These are phyloP conservation scores for Ictalurus furcatus DNA, from an alignment of 2,113 vertebrate species.

Conservation along the genomic window DNA sequence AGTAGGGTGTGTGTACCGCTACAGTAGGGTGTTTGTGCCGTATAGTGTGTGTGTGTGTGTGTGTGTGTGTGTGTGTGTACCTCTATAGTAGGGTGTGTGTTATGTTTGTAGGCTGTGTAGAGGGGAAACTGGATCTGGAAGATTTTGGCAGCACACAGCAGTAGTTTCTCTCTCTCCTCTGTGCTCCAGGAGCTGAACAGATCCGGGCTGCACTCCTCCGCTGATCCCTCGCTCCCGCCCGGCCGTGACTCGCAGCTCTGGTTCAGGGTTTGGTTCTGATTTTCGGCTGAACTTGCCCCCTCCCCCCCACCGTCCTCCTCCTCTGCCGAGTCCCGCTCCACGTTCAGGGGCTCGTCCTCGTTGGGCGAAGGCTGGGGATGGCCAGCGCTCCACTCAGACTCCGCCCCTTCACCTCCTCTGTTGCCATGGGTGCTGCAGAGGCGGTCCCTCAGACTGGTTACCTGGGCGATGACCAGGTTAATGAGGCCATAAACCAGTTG, in stretches of 20 bases:
- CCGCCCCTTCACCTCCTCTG: conserved; percentile 69
- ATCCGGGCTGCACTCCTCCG: conserved; percentile 72
- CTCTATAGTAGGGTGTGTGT: conserved; percentile 98
- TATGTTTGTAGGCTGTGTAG: conserved; percentile 99
- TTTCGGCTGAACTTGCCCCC: conserved; percentile 11
- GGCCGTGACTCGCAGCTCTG: conserved; percentile 65
- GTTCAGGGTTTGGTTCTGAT: conserved; percentile 54
- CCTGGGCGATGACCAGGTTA: conserved; percentile 95
- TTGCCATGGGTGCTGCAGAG: conserved; percentile 78
- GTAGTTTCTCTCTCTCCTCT: conserved; percentile 96
- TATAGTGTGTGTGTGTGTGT: conserved; percentile 54
- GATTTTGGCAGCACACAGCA: conserved; percentile 97
- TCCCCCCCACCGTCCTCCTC: conserved; percentile 76
- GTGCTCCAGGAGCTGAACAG: conserved; percentile 88
- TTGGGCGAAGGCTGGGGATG: conserved; percentile 72
- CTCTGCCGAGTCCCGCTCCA: conserved; percentile 87
- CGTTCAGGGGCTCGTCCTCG: conserved; percentile 85
- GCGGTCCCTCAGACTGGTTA: conserved; percentile 74
- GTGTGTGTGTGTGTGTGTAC: conserved; percentile 65
- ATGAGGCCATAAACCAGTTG: conserved; percentile 99
- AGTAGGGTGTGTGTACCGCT: conserved; percentile 73
- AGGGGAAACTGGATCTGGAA: conserved; percentile 99
- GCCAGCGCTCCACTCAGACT: conserved; percentile 79
- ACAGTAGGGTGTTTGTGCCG: conserved; percentile 93
- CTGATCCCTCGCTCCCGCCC: conserved; percentile 66